These are phyloP conservation scores for Trachelus tabidus DNA, from an alignment of 2,888 invertebrate species.

Conservation along the genomic window DNA sequence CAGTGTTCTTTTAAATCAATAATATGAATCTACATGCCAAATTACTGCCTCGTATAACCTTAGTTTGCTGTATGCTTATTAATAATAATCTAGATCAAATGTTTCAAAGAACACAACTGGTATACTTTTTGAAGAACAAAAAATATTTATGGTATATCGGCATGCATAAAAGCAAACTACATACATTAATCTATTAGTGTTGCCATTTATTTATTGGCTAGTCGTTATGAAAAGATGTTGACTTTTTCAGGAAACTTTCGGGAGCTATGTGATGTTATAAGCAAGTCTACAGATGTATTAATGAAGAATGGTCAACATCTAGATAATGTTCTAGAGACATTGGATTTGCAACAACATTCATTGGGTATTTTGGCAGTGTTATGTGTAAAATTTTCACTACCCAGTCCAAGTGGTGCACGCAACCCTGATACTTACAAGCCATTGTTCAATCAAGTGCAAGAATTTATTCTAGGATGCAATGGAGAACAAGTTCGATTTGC, in stretches of 20 bases:
- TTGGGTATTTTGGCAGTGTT: constrained; percentile 89
- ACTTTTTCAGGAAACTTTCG: constrained; percentile 76
- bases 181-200: too few relatives aligned
- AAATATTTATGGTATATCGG: too few relatives aligned
- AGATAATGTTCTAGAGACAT: constrained; percentile 89
- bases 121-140: too few relatives aligned
- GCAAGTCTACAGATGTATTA: constrained; percentile 83
- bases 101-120: too few relatives aligned
- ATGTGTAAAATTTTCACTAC: constrained; percentile 80
- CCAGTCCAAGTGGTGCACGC: constrained; percentile 49
- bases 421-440: constrained; percentile 64
- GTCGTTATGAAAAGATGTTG: constrained; percentile 4
- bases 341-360: constrained; percentile 92
- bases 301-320: constrained; percentile 86
- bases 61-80: background rate
- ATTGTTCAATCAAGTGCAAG: constrained; percentile 82
- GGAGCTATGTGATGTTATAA: constrained; percentile 79
- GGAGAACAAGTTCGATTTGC: constrained; percentile 90
- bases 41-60: background rate
- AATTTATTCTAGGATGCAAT: constrained; percentile 88
- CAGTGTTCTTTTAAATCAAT: too few relatives aligned
- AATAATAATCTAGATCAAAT: too few relatives aligned
- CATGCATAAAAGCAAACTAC: too few relatives aligned
- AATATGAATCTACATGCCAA: background rate
- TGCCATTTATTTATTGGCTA: too few relatives aligned